Base-by-base conservation (phyloP, 2,888 invertebrate species). In the Rambutsinella grinnellia region DNA sequence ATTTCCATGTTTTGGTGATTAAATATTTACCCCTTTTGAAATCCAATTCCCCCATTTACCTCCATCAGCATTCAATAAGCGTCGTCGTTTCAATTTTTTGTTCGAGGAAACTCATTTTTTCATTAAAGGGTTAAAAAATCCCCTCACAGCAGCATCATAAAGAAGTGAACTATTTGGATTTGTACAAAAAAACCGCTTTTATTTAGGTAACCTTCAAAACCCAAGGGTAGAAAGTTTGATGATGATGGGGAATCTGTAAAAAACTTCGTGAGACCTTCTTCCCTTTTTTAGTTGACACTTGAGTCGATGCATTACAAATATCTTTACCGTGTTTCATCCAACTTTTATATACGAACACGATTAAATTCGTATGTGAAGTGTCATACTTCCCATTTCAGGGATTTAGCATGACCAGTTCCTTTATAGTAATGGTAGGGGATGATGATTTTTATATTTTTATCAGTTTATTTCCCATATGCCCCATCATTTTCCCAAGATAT, bases 11-110 rank as follows among this genome's bases (percentile, higher is more conserved):
- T 67, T 67, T 74, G 56, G 57, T 68, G 68, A 75, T 75, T 68
- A 75, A 74, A 74, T 68, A 68, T 75, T 75, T 75, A 75, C 75
- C 75, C 74, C 68, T 75, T 74, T 75, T 54, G 75, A 68, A 75
- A 75, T 75, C 56, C 68, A 67, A 75, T 75, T 75, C 75, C 75
- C 72, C 75, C 67, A 75, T 75, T 75, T 75, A 63, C 63, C 6
- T 17, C 49, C n/a, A 74, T 56, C 54, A 67, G 46, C 60, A 72
- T 74, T 74, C 56, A 67, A 58, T 67, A 74, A 67, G 46, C 74
- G 46, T 74, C 27, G 47, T 36, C 36, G 36, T 36, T n/a, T 36
- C 36, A 13, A 8, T 24, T 46, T 62, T 44, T 61, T 62, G 61
- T 70, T 57, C 19, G 60, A 49, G 67, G 46, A 62, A 71, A 71